phyloP scores from a whole-genome alignment of 2,113 vertebrate species.

The Alexandromys fortis region DNA sequence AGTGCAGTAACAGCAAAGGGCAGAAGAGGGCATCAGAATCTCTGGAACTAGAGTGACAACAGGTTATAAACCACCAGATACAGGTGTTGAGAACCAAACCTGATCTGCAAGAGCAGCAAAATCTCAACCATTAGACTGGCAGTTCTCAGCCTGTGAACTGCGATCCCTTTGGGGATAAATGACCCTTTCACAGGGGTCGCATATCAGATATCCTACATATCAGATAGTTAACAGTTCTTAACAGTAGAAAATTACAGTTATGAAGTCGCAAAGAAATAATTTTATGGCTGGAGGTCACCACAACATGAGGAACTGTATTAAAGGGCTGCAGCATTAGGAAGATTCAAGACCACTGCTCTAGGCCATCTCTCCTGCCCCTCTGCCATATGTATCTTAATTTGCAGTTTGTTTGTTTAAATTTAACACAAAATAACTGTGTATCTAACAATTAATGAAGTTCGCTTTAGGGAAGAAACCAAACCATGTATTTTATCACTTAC shows the following conservation, averaged over 20 bases:
- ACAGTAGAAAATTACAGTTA: not conserved
- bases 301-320: not conserved
- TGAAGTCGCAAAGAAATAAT: not conserved
- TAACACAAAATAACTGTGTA: not conserved
- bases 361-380: not conserved
- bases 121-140: not conserved
- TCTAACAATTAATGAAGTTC: not conserved
- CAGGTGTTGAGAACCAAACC: not conserved
- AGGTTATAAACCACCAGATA: not conserved
- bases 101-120: not conserved
- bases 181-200: not conserved
- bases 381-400: not conserved
- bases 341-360: not conserved
- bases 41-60: not conserved
- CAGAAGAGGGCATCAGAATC: not conserved
- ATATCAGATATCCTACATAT: not conserved
- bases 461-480: not conserved
- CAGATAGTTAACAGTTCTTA: not conserved
- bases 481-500: not conserved
- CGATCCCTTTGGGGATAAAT: not conserved
- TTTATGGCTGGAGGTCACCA: not conserved
- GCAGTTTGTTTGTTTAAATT: not conserved
- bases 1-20: not conserved
- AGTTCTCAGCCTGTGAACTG: not conserved
- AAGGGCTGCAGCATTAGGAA: not conserved